phyloP scores from a whole-genome alignment of 2,888 invertebrate species.

The Horisme vitalbata region DNA sequence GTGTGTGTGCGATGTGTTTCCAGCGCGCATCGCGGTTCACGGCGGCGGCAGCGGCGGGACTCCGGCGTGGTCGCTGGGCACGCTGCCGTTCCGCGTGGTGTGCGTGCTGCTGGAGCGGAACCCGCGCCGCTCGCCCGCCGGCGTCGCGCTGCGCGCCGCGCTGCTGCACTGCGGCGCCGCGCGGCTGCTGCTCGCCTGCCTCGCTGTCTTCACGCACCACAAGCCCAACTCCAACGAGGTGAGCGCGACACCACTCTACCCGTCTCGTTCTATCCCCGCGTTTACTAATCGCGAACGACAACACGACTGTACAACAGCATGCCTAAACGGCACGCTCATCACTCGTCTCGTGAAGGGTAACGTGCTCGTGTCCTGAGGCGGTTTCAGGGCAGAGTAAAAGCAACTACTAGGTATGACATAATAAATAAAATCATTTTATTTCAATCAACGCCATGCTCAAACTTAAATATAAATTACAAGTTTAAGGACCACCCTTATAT shows the following conservation, averaged over 20 bases:
- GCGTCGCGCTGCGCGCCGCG: slow-evolving; percentile 85
- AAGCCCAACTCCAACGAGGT: slow-evolving; percentile 78
- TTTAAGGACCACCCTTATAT: no score
- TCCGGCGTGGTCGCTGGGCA: slow-evolving; percentile 66
- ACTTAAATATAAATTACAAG: no score
- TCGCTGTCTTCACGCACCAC: slow-evolving; percentile 94
- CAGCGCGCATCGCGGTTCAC: slow-evolving; percentile 66
- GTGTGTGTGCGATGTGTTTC: not conserved
- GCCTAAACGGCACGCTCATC: no score
- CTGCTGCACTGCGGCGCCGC: slow-evolving; percentile 93
- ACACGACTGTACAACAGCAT: no score
- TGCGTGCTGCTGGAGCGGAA: slow-evolving; percentile 91
- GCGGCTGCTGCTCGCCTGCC: slow-evolving; percentile 92
- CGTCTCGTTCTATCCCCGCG: not conserved
- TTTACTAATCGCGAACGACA: not conserved
- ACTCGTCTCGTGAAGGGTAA: no score
- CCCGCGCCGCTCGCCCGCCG: slow-evolving; percentile 83
- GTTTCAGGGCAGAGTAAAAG: no score
- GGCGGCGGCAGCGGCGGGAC: slow-evolving; percentile 39
- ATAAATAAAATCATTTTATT: no score
- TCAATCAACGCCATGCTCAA: no score
- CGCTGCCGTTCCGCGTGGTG: slow-evolving; percentile 90
- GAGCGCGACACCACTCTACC: not conserved
- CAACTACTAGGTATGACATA: no score
- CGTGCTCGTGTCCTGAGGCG: no score